Evolutionary conservation across 1,140 invertebrate species (phyloP), one percentile per base, ranked within the genome.

Genomic region (Lepidotrigona ventralis): DNA sequence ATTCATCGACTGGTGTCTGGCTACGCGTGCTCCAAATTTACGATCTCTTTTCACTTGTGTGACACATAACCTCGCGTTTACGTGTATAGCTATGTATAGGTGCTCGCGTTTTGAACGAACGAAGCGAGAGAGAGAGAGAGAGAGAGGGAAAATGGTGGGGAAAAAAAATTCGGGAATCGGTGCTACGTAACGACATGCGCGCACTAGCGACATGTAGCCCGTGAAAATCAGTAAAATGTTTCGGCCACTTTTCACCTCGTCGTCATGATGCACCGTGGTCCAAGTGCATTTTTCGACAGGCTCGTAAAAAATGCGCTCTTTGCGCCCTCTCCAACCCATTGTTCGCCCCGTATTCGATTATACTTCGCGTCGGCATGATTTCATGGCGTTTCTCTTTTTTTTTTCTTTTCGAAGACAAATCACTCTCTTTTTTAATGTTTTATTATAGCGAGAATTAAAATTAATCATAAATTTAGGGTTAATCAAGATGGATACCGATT

Each of bases 221-320:
- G 74, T 78, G 75, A 83, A 78, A 83, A 83, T 83, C 81, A 78
- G 75, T 78, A 60, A 83, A 83, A 83, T 83, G 75, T 83, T 83
- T 70, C 56, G 29, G 17, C 53, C 81, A 83, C 81, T 83, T 83
- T 83, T 83, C 81, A 78, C 33, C n/a, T 21, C 70, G 80, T 82
- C 73, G 73, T 60, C 75, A 53, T 33, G 74, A 82, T 82, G 46
- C 54, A 26, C 26, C 46, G 17, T 6, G 26, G 74, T 53, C 39
- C 39, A 71, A 82, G 74, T 77, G 81, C 66, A 69, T 70, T 77
- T 82, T 70, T 77, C 74, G 81, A 77, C 74, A 77, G 39, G 39
- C 54, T 53, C 21, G 81, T 77, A 69, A 82, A 78, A 83, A 70
- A 53, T 78, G 21, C 17, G 23, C 29, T 33, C n/a, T 72, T 73